Evolutionary conservation across 2,888 invertebrate genomes (phyloP).

Genomic region (Neocrepidodera transversa): DNA sequence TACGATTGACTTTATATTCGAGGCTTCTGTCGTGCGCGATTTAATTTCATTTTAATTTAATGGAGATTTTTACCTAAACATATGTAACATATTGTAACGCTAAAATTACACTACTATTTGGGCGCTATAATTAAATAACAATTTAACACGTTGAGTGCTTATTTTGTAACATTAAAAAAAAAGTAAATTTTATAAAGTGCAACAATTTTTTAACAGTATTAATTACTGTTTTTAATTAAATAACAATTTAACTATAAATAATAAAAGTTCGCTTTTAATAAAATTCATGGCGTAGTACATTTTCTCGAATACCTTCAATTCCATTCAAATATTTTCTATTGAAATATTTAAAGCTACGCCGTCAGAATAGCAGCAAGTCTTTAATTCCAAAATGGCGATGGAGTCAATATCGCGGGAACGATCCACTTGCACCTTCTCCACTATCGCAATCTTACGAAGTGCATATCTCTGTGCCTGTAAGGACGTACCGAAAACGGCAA

Average conservation of each 20-base stretch:
- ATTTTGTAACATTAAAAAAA: too few relatives aligned
- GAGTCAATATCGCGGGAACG: constrained; percentile 19
- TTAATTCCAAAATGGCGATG: constrained; percentile 15
- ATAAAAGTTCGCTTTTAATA: neutral
- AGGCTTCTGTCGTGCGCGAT: too few relatives aligned
- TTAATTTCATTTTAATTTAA: too few relatives aligned
- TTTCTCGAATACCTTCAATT: neutral
- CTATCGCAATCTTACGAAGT: constrained; percentile 29
- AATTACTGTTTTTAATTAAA: too few relatives aligned
- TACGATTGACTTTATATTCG: too few relatives aligned
- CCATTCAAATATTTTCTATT: constrained; percentile 14
- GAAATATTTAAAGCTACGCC: constrained; percentile 17
- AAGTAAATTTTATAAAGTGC: too few relatives aligned
- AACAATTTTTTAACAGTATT: too few relatives aligned
- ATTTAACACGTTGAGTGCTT: too few relatives aligned
- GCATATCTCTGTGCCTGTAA: constrained; percentile 28
- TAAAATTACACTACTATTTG: too few relatives aligned
- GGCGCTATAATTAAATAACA: too few relatives aligned
- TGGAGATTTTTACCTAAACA: too few relatives aligned
- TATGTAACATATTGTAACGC: too few relatives aligned
- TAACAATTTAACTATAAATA: neutral
- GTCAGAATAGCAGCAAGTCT: neutral
- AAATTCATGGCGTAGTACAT: neutral
- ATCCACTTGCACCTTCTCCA: constrained; percentile 23
- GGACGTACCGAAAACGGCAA: constrained; percentile 23